These are phyloP conservation scores for Dasyurus viverrinus DNA, from an alignment of 2,113 vertebrate genomes.

Conservation along the genomic window DNA sequence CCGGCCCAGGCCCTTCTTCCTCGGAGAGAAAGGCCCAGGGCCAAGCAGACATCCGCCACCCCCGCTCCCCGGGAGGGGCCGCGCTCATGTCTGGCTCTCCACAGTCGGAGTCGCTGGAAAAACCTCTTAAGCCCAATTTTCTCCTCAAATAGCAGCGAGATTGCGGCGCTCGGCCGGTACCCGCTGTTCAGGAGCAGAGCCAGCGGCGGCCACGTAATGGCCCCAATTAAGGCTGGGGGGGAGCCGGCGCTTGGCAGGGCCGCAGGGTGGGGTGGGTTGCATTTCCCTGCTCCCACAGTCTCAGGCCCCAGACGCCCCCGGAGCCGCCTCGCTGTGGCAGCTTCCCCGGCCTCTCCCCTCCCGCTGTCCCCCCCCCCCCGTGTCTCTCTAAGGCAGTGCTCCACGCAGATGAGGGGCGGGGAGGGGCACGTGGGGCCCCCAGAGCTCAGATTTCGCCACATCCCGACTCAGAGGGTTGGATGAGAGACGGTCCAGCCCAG, in stretches of 20 bases:
- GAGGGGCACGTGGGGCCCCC: too few species aligned
- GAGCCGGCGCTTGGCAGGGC: not conserved
- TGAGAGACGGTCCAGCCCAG: not conserved
- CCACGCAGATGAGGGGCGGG: not conserved
- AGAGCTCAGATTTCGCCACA: not conserved
- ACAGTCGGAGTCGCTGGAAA: not conserved
- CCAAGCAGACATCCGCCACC: too few species aligned
- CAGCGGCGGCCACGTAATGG: slow-evolving; percentile 8
- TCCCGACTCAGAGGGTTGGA: not conserved
- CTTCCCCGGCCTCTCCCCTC: too few species aligned
- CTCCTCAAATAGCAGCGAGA: slow-evolving; percentile 41
- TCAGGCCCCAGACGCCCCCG: not conserved
- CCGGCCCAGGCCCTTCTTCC: not conserved
- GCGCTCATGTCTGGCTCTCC: not conserved
- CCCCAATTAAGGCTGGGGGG: not conserved
- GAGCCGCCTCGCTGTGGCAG: not conserved
- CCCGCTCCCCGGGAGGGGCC: not conserved
- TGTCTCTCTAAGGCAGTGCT: not conserved
- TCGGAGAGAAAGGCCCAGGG: not conserved
- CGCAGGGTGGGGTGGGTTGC: not conserved
- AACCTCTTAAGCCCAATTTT: slow-evolving; percentile 63
- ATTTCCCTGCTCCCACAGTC: not conserved
- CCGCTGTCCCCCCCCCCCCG: too few species aligned
- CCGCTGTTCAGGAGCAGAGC: slow-evolving; percentile 58
- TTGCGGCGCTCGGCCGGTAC: slow-evolving; percentile 34